These are phyloP conservation scores for Coecobrya sp. DNA, from an alignment of 2,888 invertebrate species.

Conservation along the genomic window DNA sequence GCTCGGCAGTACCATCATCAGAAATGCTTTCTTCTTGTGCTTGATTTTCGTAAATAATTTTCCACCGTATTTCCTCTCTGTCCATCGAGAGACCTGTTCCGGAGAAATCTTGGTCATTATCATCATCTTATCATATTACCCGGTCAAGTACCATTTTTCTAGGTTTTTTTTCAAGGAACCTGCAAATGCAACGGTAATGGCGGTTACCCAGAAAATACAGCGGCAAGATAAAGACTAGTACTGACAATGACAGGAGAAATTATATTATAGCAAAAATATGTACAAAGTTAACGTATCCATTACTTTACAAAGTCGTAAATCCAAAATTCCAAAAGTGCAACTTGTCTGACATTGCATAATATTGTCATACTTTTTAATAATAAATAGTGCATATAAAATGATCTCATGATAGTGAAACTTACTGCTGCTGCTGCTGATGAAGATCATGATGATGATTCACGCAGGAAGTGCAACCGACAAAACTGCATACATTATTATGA, in stretches of 20 bases:
- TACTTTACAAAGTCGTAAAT: too few relatives aligned
- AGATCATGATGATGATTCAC: neutral
- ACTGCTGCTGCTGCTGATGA: neutral
- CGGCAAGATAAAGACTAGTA: neutral
- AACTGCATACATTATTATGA: neutral
- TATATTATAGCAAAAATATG: neutral
- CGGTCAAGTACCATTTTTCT: neutral
- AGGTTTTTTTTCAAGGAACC: conserved; percentile 21
- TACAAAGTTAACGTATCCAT: neutral
- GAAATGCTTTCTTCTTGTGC: neutral
- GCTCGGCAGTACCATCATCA: neutral
- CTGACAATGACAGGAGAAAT: too few relatives aligned
- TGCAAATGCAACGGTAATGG: conserved; percentile 40
- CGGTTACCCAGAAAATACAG: conserved; percentile 50
- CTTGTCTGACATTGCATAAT: too few relatives aligned
- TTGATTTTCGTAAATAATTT: conserved; percentile 69
- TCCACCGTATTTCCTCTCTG: conserved; percentile 57
- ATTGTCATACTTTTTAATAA: too few relatives aligned
- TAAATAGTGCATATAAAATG: too few relatives aligned
- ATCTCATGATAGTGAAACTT: neutral
- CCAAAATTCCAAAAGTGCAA: too few relatives aligned
- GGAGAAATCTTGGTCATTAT: conserved; percentile 66
- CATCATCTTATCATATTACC: conserved; percentile 31
- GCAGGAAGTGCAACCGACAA: conserved; percentile 32
- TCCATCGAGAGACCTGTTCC: neutral